Evolutionary conservation across 2,113 vertebrate species (phyloP).

Genomic region (Prunella fulvescens): DNA sequence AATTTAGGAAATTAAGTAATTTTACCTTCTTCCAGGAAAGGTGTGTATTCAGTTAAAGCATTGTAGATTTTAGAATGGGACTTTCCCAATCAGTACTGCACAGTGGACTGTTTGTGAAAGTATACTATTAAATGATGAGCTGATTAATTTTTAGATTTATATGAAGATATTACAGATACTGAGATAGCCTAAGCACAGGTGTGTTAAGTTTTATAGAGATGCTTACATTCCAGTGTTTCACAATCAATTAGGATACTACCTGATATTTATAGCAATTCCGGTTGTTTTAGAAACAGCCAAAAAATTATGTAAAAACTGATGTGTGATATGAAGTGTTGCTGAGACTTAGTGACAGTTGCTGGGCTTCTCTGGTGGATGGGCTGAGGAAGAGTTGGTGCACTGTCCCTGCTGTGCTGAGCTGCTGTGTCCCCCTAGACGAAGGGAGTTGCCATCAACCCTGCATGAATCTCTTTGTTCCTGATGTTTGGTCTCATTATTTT

Average conservation of each 20-base stretch:
- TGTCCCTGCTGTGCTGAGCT: rapidly evolving
- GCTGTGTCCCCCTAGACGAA: rapidly evolving
- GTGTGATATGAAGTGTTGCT: not conserved
- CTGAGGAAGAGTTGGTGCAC: not conserved
- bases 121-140: not conserved
- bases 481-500: not conserved
- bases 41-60: not conserved
- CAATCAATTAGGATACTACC: not conserved
- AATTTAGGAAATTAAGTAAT: not conserved
- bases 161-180: not conserved
- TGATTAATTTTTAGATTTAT: not conserved
- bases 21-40: not conserved
- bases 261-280: not conserved
- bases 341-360: not conserved
- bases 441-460: not conserved
- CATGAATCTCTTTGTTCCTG: not conserved
- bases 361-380: not conserved
- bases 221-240: not conserved
- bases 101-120: not conserved
- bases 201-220: not conserved
- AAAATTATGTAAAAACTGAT: not conserved
- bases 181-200: not conserved
- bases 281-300: not conserved
- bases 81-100: not conserved
- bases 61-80: not conserved